Conservation (phyloP, 2,888 invertebrate genomes). For the Metellina segmentata region DNA sequence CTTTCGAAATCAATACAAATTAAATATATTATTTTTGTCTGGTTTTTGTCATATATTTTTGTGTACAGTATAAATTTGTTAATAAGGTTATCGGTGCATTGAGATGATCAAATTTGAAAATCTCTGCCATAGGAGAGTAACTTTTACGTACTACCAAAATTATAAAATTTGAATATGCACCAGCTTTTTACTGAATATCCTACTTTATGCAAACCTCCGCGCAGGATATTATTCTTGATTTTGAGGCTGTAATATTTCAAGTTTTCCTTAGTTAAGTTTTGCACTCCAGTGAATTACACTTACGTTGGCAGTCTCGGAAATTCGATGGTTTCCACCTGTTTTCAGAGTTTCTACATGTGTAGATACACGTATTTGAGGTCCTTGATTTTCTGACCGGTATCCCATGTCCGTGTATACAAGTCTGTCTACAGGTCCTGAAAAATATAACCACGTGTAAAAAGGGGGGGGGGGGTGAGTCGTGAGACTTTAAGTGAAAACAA, state of each 20-base stretch:
- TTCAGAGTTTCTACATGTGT: slow-evolving; percentile 53
- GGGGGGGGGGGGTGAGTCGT: too few species aligned
- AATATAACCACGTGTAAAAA: neutral
- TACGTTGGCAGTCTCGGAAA: slow-evolving; percentile 61
- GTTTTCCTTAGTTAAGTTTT: too few species aligned
- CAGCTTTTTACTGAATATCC: neutral
- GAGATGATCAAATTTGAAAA: neutral
- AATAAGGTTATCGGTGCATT: too few species aligned
- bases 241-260: too few species aligned
- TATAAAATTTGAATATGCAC: neutral
- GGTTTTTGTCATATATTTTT: neutral
- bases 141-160: neutral
- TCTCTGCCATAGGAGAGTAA: neutral
- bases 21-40: too few species aligned
- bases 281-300: neutral
- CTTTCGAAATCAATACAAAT: too few species aligned
- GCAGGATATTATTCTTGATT: too few species aligned
- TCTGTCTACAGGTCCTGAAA: slow-evolving; percentile 44
- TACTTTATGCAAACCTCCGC: too few species aligned
- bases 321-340: slow-evolving; percentile 52
- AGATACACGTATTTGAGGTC: neutral
- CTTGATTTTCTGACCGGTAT: too few species aligned
- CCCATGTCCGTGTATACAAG: slow-evolving; percentile 59
- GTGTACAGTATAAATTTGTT: neutral
- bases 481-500: neutral